phyloP scores from a whole-genome alignment of 1,140 invertebrate species.

The Drosophila punjabiensis region DNA sequence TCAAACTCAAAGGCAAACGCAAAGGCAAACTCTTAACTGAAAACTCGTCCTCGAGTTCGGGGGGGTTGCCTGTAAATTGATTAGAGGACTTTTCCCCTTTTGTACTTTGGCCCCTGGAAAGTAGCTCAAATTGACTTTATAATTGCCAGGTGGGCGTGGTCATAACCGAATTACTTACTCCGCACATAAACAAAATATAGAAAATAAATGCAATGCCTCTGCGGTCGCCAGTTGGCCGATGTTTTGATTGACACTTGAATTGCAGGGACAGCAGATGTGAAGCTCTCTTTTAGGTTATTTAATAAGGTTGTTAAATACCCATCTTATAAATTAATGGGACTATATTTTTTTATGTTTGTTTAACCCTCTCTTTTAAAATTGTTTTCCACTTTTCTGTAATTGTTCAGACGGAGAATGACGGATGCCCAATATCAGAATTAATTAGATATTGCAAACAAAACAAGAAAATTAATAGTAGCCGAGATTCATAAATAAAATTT shows the following conservation, averaged over 20 bases:
- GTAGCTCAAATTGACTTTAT: constrained; percentile 68
- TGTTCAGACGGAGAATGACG: fast-evolving
- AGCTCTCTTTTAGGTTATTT: not conserved
- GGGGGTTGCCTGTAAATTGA: constrained; percentile 68
- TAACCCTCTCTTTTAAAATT: not conserved
- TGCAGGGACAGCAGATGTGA: constrained; percentile 34
- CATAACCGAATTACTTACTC: constrained; percentile 42
- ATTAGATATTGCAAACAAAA: not conserved
- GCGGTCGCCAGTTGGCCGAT: constrained; percentile 40
- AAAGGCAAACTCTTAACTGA: constrained; percentile 4
- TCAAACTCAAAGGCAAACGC: constrained; percentile 7
- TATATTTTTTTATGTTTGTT: not conserved
- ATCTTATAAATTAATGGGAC: not conserved
- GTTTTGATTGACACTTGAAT: constrained; percentile 51
- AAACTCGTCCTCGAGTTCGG: constrained; percentile 13
- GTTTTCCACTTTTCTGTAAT: not conserved
- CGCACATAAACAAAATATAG: constrained; percentile 4
- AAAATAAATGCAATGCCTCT: constrained; percentile 31
- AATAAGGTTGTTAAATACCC: not conserved
- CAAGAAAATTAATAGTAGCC: too few species aligned
- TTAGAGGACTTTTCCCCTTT: constrained; percentile 58
- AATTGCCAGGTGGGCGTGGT: constrained; percentile 57
- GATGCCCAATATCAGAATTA: not conserved
- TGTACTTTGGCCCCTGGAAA: constrained; percentile 18
- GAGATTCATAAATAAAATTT: not conserved